A percentile compares a stretch with the other conserved stretches of the same genome.
These are phyloP conservation scores for Diuraphis noxia DNA, from an alignment of 1,140 invertebrate species.

Conservation along the genomic window DNA sequence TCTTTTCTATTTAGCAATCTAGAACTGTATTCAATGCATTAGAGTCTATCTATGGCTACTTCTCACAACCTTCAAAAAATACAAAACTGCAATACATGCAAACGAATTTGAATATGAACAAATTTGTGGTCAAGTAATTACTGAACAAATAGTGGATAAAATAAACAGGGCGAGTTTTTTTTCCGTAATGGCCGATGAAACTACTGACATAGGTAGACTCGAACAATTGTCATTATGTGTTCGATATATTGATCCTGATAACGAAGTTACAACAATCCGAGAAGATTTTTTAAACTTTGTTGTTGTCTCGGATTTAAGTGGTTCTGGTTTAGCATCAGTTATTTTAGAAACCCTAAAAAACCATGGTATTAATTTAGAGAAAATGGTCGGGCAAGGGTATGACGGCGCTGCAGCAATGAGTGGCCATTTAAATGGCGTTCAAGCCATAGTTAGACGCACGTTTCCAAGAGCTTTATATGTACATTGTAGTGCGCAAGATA, in stretches of 20 bases:
- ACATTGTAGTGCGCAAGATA: not conserved
- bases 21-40: no score
- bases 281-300: conserved; percentile 6
- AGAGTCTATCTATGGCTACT: no score
- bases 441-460: not conserved
- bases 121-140: not conserved
- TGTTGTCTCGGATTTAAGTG: not conserved
- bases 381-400: not conserved
- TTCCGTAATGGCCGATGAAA: conserved; percentile 55
- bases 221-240: conserved; percentile 56
- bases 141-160: not conserved
- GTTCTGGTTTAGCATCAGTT: not conserved
- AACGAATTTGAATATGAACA: no score
- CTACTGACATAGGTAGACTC: conserved; percentile 53
- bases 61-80: no score
- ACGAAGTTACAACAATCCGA: not conserved
- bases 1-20: no score
- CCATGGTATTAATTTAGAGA: not conserved
- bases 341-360: not conserved
- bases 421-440: not conserved
- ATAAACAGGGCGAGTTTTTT: not conserved
- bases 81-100: no score
- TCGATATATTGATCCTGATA: conserved; percentile 53
- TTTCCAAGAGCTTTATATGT: not conserved
- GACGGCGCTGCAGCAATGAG: not conserved